These are phyloP conservation scores for Lates japonicus DNA, from an alignment of 2,797 vertebrate species.

Conservation along the genomic window DNA sequence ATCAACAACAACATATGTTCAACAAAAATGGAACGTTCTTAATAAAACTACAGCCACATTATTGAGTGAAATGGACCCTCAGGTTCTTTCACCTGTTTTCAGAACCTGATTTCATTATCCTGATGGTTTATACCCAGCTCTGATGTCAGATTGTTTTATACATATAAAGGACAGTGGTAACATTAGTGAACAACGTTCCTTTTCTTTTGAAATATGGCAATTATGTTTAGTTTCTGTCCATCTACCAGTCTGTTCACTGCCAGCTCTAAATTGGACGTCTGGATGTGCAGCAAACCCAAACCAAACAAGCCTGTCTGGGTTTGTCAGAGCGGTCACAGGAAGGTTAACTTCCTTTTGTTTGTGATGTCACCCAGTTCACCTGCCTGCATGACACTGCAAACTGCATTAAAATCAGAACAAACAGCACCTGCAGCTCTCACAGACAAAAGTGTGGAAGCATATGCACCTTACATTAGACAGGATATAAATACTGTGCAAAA, in stretches of 20 bases:
- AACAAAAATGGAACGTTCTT: too few species aligned
- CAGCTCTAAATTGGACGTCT: not conserved
- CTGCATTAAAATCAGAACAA: slow-evolving; percentile 11
- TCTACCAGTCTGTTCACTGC: not conserved
- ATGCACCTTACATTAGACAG: not conserved
- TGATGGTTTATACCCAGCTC: not conserved
- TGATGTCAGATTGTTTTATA: not conserved
- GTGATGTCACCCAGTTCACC: not conserved
- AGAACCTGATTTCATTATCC: too few species aligned
- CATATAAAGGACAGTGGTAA: not conserved
- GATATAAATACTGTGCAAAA: too few species aligned
- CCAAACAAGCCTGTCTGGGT: not conserved
- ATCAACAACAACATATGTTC: too few species aligned
- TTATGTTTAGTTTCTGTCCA: not conserved
- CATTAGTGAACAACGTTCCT: not conserved
- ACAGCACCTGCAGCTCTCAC: not conserved
- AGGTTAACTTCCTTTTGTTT: not conserved
- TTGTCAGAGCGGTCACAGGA: not conserved
- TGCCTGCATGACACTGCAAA: not conserved
- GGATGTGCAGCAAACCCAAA: not conserved
- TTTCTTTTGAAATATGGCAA: not conserved
- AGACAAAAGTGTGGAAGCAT: not conserved
- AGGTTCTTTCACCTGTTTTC: too few species aligned
- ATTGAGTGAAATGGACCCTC: too few species aligned
- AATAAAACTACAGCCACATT: not conserved